Evolutionary conservation across 2,113 vertebrate genomes (phyloP).

Genomic region (Passer domesticus): DNA sequence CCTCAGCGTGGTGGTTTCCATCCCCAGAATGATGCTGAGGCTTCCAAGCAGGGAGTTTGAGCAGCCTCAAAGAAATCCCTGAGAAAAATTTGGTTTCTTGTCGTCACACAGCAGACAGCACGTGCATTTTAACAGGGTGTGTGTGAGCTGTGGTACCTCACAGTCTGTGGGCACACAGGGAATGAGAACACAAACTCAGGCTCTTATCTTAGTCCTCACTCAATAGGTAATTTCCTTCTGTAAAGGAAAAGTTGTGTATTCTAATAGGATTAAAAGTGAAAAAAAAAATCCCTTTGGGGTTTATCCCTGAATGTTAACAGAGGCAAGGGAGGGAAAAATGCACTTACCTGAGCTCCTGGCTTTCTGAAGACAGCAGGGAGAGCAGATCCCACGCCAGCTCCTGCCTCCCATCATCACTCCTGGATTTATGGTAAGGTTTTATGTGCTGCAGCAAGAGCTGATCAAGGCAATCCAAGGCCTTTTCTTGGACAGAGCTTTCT

Average conservation of each 20-base stretch:
- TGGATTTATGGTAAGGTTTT: slow-evolving; percentile 62
- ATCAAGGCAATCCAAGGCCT: slow-evolving; percentile 88
- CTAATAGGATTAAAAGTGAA: background rate
- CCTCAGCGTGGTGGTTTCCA: background rate
- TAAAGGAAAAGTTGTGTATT: background rate
- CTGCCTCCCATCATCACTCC: slow-evolving; percentile 66
- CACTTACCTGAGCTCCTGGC: slow-evolving; percentile 82
- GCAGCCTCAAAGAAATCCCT: background rate
- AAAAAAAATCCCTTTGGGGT: background rate
- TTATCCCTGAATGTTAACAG: background rate
- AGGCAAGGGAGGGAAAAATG: background rate
- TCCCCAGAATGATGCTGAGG: background rate
- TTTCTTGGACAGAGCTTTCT: slow-evolving; percentile 88
- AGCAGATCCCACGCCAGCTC: slow-evolving; percentile 88
- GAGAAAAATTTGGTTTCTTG: background rate
- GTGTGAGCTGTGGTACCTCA: background rate
- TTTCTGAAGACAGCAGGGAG: slow-evolving; percentile 78
- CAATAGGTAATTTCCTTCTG: background rate
- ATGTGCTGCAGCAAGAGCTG: slow-evolving; percentile 83
- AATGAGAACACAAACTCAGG: background rate
- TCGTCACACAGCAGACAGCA: background rate
- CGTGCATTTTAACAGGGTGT: background rate
- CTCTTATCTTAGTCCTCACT: background rate
- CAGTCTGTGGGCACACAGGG: background rate
- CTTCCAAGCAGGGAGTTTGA: background rate